These are phyloP conservation scores for Macquaria australasica DNA, from an alignment of 2,113 vertebrate species.

Conservation along the genomic window DNA sequence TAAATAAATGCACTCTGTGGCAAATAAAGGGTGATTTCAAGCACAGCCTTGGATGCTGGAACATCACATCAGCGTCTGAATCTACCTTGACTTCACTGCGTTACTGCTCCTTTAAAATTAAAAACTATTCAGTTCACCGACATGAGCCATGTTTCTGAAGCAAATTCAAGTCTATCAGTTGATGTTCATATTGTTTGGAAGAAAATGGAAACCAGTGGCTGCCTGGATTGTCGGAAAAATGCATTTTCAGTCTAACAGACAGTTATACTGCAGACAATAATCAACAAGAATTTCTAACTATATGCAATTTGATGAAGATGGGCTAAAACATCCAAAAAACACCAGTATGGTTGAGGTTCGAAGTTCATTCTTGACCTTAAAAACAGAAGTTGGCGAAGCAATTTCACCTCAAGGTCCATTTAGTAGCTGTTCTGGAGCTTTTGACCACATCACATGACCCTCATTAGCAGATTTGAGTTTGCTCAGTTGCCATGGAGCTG, in stretches of 20 bases:
- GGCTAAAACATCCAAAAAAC: conserved; percentile 5
- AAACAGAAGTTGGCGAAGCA: neutral
- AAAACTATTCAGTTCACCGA: neutral
- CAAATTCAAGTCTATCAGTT: neutral
- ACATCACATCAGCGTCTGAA: neutral
- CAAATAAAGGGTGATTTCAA: neutral
- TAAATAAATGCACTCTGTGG: neutral
- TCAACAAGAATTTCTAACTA: neutral
- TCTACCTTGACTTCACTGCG: neutral
- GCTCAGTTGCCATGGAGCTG: neutral
- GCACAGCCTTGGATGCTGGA: neutral
- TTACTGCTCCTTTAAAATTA: too few relatives aligned
- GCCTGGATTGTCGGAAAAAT: neutral
- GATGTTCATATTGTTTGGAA: neutral
- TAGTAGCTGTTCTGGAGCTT: neutral
- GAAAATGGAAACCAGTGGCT: neutral
- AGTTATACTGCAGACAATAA: neutral
- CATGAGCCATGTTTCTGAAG: neutral
- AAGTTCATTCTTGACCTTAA: neutral
- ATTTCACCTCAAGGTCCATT: neutral
- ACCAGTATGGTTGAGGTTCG: neutral
- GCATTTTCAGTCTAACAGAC: too few relatives aligned
- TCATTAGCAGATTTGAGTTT: neutral
- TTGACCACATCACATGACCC: too few relatives aligned
- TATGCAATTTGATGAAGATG: neutral